Percentiles rank a stretch among this genome's conserved stretches.
Conservation (phyloP, 2,797 vertebrate species). For the Apogon talboti region DNA sequence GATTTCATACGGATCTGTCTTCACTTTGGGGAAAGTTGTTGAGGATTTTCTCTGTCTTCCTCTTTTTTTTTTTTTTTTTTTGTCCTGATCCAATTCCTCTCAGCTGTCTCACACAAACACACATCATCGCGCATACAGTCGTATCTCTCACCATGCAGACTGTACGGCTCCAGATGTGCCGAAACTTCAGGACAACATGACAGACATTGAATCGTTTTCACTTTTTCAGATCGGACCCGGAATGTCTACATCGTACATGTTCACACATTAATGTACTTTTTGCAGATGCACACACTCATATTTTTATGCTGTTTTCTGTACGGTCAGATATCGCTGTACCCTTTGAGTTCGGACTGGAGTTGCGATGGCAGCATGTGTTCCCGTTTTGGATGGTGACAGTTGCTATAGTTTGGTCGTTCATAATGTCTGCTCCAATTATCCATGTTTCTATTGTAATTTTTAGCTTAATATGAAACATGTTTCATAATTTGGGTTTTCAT, state of each 20-base stretch:
- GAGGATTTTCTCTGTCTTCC: conserved; percentile 51
- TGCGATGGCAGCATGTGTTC: conserved; percentile 42
- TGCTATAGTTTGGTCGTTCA: conserved; percentile 63
- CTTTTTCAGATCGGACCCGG: conserved; percentile 40
- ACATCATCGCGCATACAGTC: conserved; percentile 9
- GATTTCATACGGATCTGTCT: conserved; percentile 38
- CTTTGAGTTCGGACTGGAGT: conserved; percentile 49
- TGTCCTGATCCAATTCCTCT: conserved; percentile 17
- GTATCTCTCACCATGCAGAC: conserved; percentile 25
- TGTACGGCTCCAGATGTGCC: conserved; percentile 32
- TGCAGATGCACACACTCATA: conserved; percentile 27
- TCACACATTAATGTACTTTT: conserved; percentile 33
- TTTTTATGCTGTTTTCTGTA: conserved; percentile 28
- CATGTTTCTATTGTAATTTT: conserved; percentile 40
- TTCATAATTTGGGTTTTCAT: conserved; percentile 37
- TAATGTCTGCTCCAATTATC: conserved; percentile 58
- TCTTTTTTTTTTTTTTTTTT: conserved; percentile 34
- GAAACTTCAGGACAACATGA: conserved; percentile 29
- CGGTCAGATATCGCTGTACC: conserved; percentile 52
- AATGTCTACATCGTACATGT: conserved; percentile 34
- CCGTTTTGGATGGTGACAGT: conserved; percentile 45
- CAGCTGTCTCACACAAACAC: conserved; percentile 20
- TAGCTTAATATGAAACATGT: conserved; percentile 38
- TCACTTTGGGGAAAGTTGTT: conserved; percentile 17
- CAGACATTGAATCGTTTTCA: conserved; percentile 28